These are phyloP conservation scores for Lampropteryx suffumata DNA, from an alignment of 2,888 invertebrate genomes.

Conservation along the genomic window DNA sequence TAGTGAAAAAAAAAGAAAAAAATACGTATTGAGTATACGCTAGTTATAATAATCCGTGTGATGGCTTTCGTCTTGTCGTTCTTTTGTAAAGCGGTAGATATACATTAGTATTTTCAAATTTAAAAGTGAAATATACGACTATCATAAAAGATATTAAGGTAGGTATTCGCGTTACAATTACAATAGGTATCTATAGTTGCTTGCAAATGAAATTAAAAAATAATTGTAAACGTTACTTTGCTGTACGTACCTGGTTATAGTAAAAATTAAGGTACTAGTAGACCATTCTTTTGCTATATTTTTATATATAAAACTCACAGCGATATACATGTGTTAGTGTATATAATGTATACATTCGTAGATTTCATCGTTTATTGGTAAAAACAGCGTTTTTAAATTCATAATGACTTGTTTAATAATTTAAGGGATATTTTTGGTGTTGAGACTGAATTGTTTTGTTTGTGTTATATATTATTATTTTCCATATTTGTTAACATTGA, in stretches of 20 bases:
- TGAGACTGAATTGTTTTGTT: conserved; percentile 83
- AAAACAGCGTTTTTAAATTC: conserved; percentile 11
- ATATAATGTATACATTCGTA: conserved; percentile 23
- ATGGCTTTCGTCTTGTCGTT: conserved; percentile 41
- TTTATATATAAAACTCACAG: conserved; percentile 49
- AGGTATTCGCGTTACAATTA: conserved; percentile 69
- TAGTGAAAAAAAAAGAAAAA: conserved; percentile 65
- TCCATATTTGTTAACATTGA: conserved; percentile 55
- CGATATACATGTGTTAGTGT: too few relatives aligned
- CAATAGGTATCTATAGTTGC: conserved; percentile 73
- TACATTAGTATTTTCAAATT: conserved; percentile 24
- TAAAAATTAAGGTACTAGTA: conserved; percentile 49
- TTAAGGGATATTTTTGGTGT: conserved; percentile 67
- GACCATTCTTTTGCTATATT: conserved; percentile 65
- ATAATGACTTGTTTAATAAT: conserved; percentile 53
- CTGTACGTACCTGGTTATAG: conserved; percentile 49
- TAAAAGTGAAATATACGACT: conserved; percentile 32
- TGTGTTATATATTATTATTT: conserved; percentile 80
- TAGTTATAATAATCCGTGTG: conserved; percentile 73
- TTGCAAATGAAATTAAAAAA: conserved; percentile 61
- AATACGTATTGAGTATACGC: conserved; percentile 81
- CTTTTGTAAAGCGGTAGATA: conserved; percentile 24
- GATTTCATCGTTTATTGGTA: conserved; percentile 15
- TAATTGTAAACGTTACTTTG: conserved; percentile 47
- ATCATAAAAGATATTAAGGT: conserved; percentile 46